These are phyloP conservation scores for Caenorhabditis sp. DNA, from an alignment of 2,888 invertebrate species.

Conservation along the genomic window DNA sequence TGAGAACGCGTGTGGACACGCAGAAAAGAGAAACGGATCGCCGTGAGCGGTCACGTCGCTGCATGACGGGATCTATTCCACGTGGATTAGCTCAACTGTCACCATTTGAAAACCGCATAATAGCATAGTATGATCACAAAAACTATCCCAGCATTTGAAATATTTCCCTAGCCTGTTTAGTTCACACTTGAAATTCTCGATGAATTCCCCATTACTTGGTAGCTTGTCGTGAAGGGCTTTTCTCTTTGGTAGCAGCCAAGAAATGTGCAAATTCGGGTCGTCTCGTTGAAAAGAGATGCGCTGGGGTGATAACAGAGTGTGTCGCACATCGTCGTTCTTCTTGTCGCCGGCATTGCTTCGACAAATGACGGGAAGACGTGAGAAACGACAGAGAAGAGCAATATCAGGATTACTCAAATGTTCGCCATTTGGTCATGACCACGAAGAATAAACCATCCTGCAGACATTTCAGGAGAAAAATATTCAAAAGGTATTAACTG, in stretches of 20 bases:
- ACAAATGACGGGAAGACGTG: background rate
- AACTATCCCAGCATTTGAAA: too few relatives aligned
- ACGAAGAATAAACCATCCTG: background rate
- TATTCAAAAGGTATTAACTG: background rate
- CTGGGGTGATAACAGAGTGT: slow-evolving; percentile 55
- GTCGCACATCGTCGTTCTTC: slow-evolving; percentile 27
- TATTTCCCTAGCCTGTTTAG: too few relatives aligned
- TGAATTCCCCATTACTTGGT: slow-evolving; percentile 1
- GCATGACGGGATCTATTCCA: too few relatives aligned
- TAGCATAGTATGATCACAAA: too few relatives aligned
- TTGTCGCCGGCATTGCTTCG: slow-evolving; percentile 43
- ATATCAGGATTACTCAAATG: slow-evolving; percentile 17
- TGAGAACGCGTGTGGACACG: too few relatives aligned
- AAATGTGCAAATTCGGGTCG: slow-evolving; percentile 56
- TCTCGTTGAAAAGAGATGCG: slow-evolving; percentile 41
- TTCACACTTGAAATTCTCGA: background rate
- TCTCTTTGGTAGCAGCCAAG: slow-evolving; percentile 13
- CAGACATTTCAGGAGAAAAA: background rate
- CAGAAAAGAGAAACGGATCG: too few relatives aligned
- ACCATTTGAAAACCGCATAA: too few relatives aligned
- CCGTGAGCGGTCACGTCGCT: too few relatives aligned
- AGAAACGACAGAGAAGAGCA: slow-evolving; percentile 11
- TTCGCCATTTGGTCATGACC: background rate
- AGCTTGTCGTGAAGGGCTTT: background rate
- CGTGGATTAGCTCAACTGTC: too few relatives aligned